Percentiles rank a stretch among this genome's conserved stretches.
These are phyloP conservation scores for Macrosteles quadrilineatus DNA, from an alignment of 1,140 invertebrate genomes.

Conservation along the genomic window DNA sequence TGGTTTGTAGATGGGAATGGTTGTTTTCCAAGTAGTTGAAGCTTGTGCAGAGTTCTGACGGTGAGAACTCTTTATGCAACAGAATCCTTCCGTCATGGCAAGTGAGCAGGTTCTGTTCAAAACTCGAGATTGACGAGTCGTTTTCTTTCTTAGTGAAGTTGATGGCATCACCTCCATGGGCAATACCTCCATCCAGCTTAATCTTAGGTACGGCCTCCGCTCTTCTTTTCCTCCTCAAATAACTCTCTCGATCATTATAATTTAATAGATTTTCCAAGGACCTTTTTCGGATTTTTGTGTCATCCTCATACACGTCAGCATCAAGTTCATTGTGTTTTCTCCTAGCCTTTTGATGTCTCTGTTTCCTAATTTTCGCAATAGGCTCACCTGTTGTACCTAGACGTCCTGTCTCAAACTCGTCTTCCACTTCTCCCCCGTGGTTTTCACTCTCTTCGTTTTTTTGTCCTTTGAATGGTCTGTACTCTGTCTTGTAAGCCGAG, in stretches of 20 bases:
- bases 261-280: constrained; percentile 16
- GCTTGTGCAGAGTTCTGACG: constrained; percentile 64
- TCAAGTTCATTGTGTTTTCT: constrained; percentile 21
- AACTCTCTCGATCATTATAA: background rate
- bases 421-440: constrained; percentile 19
- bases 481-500: constrained; percentile 38
- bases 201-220: constrained; percentile 52
- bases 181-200: constrained; percentile 68
- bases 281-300: background rate
- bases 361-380: background rate
- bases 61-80: constrained; percentile 65
- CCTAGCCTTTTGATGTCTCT: constrained; percentile 54
- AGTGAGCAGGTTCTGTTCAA: constrained; percentile 69
- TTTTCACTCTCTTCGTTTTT: constrained; percentile 43
- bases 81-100: constrained; percentile 75
- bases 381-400: background rate
- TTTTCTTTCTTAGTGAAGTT: constrained; percentile 58
- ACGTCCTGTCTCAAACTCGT: background rate
- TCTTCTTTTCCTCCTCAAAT: constrained; percentile 18
- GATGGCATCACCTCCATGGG: constrained; percentile 69
- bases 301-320: background rate
- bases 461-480: constrained; percentile 47
- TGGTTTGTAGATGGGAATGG: constrained; percentile 57
- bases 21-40: constrained; percentile 63
- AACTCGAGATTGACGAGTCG: constrained; percentile 70